A percentile compares a stretch with the other conserved stretches of the same genome.
Evolutionary conservation across 2,113 vertebrate genomes (phyloP).

Genomic region (Heterochromis multidens): DNA sequence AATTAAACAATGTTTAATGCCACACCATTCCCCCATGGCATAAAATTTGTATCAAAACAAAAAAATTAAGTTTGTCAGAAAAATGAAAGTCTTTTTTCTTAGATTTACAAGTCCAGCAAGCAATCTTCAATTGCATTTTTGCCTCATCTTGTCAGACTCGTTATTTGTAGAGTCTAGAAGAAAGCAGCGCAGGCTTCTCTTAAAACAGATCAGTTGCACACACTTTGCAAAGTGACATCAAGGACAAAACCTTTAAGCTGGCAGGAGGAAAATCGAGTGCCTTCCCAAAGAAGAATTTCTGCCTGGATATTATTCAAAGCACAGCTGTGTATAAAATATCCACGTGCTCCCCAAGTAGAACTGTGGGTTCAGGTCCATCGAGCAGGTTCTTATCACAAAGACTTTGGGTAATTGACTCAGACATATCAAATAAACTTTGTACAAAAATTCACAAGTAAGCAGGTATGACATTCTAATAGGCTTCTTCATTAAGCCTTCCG

Average conservation of each 20-base stretch:
- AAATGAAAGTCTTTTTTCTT: not conserved
- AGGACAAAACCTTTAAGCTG: constrained; percentile 79
- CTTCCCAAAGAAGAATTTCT: constrained; percentile 71
- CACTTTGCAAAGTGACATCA: constrained; percentile 83
- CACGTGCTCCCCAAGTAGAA: constrained; percentile 77
- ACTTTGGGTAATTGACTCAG: constrained; percentile 87
- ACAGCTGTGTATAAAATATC: constrained; percentile 76
- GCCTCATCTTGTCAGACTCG: not conserved
- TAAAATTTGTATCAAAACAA: not conserved
- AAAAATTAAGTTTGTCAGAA: not conserved
- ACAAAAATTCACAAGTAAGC: constrained; percentile 84
- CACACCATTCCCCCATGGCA: not conserved
- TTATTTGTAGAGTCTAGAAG: not conserved
- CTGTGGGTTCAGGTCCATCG: constrained; percentile 75
- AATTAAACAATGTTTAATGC: not conserved
- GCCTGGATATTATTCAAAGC: constrained; percentile 85
- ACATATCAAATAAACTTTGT: constrained; percentile 87
- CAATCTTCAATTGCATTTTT: not conserved
- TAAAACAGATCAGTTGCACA: constrained; percentile 52
- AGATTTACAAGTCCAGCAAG: not conserved
- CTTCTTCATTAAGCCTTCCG: constrained; percentile 83
- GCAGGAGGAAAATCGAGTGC: constrained; percentile 75
- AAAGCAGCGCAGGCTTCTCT: not conserved
- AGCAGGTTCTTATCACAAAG: constrained; percentile 84
- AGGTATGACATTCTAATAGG: constrained; percentile 91